Conservation (phyloP, 2,888 invertebrate species). For the Rotaria macrura region DNA sequence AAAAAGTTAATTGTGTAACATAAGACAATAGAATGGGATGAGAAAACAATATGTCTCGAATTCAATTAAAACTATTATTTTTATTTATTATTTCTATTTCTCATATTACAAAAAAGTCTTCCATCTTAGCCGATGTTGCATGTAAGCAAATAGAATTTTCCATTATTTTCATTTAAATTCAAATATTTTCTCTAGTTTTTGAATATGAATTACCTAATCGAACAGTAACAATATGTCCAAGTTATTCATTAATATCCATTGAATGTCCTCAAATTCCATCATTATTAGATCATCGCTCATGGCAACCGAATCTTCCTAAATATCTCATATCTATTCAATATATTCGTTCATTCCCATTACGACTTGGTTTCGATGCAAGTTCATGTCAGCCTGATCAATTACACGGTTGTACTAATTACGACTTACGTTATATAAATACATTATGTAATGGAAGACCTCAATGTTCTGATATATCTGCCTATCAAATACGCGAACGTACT, state of each 20-base stretch:
- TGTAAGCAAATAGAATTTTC: not conserved
- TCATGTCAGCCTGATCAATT: not conserved
- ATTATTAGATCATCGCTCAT: not conserved
- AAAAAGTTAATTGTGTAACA: not conserved
- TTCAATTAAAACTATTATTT: not conserved
- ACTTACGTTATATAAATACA: not conserved
- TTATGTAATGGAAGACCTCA: conserved; percentile 7
- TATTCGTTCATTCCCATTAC: conserved; percentile 4
- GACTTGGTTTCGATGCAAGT: not conserved
- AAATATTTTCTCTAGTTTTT: not conserved
- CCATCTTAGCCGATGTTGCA: not conserved
- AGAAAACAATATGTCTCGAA: not conserved
- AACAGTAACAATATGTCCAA: conserved; percentile 4
- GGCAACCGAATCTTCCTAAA: not conserved
- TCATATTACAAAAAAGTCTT: not conserved
- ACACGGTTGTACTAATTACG: not conserved
- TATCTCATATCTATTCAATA: not conserved
- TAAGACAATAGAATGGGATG: not conserved
- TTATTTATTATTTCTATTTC: not conserved
- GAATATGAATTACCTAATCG: conserved; percentile 22
- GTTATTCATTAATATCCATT: not conserved
- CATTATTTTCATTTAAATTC: accelerated
- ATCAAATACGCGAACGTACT: conserved; percentile 21
- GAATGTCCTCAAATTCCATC: not conserved
- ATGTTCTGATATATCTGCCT: not conserved